Conservation (phyloP, 2,113 vertebrate species). For the Grus americana region DNA sequence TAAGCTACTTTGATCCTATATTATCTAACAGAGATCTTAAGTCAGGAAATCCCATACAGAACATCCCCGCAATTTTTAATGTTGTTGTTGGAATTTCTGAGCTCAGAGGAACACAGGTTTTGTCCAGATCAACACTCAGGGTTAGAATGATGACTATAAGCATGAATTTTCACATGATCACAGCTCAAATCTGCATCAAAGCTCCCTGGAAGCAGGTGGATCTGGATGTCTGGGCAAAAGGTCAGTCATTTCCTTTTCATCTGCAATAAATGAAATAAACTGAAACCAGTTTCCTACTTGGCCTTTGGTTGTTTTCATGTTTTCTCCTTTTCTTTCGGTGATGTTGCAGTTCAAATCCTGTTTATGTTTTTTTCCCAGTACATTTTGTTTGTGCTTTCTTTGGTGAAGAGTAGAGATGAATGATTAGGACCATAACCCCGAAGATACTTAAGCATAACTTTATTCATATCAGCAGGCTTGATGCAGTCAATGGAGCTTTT, state of each 20-base stretch:
- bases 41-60: not conserved
- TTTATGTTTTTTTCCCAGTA: not conserved
- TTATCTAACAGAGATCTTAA: not conserved
- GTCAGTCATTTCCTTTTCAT: not conserved
- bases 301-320: not conserved
- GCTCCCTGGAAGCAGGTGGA: not conserved
- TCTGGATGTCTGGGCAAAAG: slow-evolving; percentile 10
- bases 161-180: not conserved
- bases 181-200: not conserved
- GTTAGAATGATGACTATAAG: not conserved
- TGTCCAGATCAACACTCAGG: not conserved
- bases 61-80: not conserved
- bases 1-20: not conserved
- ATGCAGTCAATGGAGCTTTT: not conserved
- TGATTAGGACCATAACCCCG: not conserved
- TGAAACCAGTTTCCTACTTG: not conserved
- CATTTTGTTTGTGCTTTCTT: not conserved
- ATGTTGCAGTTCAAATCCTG: not conserved
- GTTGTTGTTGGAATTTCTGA: not conserved
- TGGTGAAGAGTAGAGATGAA: not conserved
- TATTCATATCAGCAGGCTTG: not conserved
- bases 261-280: slow-evolving; percentile 25
- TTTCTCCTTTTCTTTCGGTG: not conserved
- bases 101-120: not conserved
- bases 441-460: slow-evolving; percentile 15